Evolutionary conservation across 2,113 vertebrate genomes (phyloP).

Genomic region (Podarcis muralis): DNA sequence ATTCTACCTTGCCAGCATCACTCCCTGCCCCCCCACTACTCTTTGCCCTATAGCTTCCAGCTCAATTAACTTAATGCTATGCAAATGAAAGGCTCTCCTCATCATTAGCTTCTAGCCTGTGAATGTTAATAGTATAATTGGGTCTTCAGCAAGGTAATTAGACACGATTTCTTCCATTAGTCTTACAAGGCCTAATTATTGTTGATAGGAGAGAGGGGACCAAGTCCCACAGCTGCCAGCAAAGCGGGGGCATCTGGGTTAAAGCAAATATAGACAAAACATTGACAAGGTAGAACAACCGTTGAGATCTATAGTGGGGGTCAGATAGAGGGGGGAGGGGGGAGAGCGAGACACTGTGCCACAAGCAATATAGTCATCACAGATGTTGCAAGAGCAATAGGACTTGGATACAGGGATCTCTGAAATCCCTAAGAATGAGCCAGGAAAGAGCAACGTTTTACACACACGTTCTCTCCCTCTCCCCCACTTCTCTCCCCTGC

Average conservation of each 20-base stretch:
- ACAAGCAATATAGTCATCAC: conserved; percentile 8
- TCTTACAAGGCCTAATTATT: conserved; percentile 86
- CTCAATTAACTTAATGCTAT: conserved; percentile 99
- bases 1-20: conserved; percentile 77
- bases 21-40: conserved; percentile 42
- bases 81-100: conserved; percentile 90
- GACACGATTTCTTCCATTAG: conserved; percentile 84
- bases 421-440: not conserved
- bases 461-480: no score
- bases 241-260: conserved; percentile 67
- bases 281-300: conserved; percentile 53
- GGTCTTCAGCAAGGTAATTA: conserved; percentile 94
- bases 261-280: conserved; percentile 66
- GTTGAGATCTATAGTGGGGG: conserved; percentile 31
- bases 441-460: not conserved
- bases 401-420: not conserved
- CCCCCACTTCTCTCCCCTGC: no score
- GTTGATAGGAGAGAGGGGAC: conserved; percentile 72
- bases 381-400: not conserved
- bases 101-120: conserved; percentile 85
- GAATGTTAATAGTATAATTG: conserved; percentile 95
- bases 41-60: conserved; percentile 76
- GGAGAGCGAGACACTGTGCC: not conserved
- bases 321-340: conserved; percentile 5
- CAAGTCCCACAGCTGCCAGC: conserved; percentile 68